A percentile compares a stretch with the other conserved stretches of the same genome.
These are phyloP conservation scores for Drosophila punjabiensis DNA, from an alignment of 1,140 invertebrate genomes.

Conservation along the genomic window DNA sequence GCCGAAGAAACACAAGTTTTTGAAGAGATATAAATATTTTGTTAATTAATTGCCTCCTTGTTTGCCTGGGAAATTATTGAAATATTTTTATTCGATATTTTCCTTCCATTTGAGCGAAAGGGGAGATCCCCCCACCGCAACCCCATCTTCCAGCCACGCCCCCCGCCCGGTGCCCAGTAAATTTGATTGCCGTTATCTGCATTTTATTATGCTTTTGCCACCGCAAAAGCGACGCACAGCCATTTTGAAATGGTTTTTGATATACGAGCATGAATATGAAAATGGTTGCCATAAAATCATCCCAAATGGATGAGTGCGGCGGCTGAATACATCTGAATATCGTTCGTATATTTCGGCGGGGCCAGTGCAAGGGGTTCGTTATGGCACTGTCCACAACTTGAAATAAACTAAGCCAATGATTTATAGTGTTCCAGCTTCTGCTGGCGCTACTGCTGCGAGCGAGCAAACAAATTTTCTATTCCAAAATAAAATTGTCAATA, in stretches of 20 bases:
- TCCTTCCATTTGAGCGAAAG: slow-evolving; percentile 5
- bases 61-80: slow-evolving; percentile 52
- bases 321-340: slow-evolving; percentile 58
- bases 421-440: slow-evolving; percentile 49
- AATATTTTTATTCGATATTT: slow-evolving; percentile 62
- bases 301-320: slow-evolving; percentile 58
- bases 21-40: slow-evolving; percentile 46
- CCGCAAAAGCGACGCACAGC: slow-evolving; percentile 57
- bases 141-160: background rate
- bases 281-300: slow-evolving; percentile 70
- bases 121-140: background rate
- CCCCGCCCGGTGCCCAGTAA: slow-evolving; percentile 24
- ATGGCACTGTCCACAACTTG: slow-evolving; percentile 12
- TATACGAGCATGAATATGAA: slow-evolving; percentile 69
- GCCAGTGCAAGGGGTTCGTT: background rate
- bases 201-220: slow-evolving; percentile 77
- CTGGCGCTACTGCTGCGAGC: slow-evolving; percentile 11
- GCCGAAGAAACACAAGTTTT: slow-evolving; percentile 9
- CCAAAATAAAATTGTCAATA: slow-evolving; percentile 58
- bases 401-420: slow-evolving; percentile 71
- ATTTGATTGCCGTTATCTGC: slow-evolving; percentile 80
- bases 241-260: slow-evolving; percentile 75
- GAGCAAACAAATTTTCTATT: slow-evolving; percentile 37
- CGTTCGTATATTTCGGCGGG: slow-evolving; percentile 27
- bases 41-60: slow-evolving; percentile 57